Base-by-base conservation (phyloP, 2,797 vertebrate species). In the Mormyrops attenuatus region DNA sequence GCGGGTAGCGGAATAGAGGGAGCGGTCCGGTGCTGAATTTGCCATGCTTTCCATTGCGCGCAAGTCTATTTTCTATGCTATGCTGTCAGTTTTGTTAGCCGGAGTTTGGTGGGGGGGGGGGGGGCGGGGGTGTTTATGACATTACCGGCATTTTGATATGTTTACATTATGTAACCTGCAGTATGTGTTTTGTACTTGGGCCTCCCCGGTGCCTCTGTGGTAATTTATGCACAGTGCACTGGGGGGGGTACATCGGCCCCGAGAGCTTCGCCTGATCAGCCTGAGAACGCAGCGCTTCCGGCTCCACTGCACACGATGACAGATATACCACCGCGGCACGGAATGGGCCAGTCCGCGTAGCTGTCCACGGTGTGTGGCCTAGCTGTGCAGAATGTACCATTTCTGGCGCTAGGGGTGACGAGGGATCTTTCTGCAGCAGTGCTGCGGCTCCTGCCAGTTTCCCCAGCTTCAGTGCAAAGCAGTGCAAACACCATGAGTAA, bases 91-190 rank as follows among this genome's bases (percentile, higher is more conserved):
- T 89, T 87, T 34, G 52, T 63, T 26, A 47, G 89, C 11, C 0
- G 26, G 84, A 17, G 41, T 73, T 85, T 63, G 8, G 55, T n/a
- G n/a, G n/a, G 5, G 0, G 52, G 52, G 52, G 53, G 53, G 17
- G 5, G 89, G 47, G n/a, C 1, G 66, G 60, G 50, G 86, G 57
- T 87, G 85, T 89, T 89, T 89, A 77, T 1, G n/a, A 77, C n/a
- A 11, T 38, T 87, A 63, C 47, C 63, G 26, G 49, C 47, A 20
- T 87, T 89, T 41, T 53, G 85, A 87, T 60, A 87, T 89, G 34
- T 77, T 87, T 87, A 89, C 85, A 15, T 89, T 77, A 87, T 73
- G 89, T 89, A 77, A 87, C 49, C 47, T 55, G 63, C 73, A 87
- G 66, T 77, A 47, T 77, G 89, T 55, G 85, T 52, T 73, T 38